These are phyloP conservation scores for Leucania comma DNA, from an alignment of 2,888 invertebrate species.

Conservation along the genomic window DNA sequence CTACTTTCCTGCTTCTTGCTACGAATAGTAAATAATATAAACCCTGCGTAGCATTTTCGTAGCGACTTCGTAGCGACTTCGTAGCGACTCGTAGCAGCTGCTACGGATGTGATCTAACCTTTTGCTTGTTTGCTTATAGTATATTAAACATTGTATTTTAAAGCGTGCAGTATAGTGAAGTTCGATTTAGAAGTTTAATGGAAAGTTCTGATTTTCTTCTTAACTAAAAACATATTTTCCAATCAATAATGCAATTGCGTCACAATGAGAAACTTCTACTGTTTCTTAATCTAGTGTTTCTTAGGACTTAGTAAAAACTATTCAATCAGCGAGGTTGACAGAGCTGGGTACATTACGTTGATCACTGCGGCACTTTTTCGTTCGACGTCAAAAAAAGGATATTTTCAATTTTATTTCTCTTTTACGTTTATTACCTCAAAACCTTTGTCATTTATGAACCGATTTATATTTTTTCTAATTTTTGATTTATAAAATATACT, in stretches of 20 bases:
- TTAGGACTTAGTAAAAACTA: background rate
- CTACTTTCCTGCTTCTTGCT: slow-evolving; percentile 8
- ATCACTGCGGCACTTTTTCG: too few relatives aligned
- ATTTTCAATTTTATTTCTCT: too few relatives aligned
- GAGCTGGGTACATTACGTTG: too few relatives aligned
- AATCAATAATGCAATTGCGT: background rate
- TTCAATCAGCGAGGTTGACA: background rate
- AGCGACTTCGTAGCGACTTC: slow-evolving; percentile 49
- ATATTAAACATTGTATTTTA: slow-evolving; percentile 10
- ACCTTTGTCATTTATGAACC: too few relatives aligned
- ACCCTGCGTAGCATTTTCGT: slow-evolving; percentile 44
- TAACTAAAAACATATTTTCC: background rate
- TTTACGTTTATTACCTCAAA: too few relatives aligned
- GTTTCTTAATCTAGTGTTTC: too few relatives aligned
- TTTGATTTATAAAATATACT: too few relatives aligned
- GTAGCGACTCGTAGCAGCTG: slow-evolving; percentile 57
- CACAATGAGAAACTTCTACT: too few relatives aligned
- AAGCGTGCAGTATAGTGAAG: background rate
- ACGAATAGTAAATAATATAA: slow-evolving; percentile 26
- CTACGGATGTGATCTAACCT: slow-evolving; percentile 40
- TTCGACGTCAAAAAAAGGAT: too few relatives aligned
- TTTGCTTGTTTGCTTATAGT: slow-evolving; percentile 13
- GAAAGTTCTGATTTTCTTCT: background rate
- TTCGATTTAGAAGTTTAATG: background rate
- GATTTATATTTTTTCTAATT: too few relatives aligned